Base-by-base conservation (phyloP, 2,888 invertebrate species). In the Idaea straminata region DNA sequence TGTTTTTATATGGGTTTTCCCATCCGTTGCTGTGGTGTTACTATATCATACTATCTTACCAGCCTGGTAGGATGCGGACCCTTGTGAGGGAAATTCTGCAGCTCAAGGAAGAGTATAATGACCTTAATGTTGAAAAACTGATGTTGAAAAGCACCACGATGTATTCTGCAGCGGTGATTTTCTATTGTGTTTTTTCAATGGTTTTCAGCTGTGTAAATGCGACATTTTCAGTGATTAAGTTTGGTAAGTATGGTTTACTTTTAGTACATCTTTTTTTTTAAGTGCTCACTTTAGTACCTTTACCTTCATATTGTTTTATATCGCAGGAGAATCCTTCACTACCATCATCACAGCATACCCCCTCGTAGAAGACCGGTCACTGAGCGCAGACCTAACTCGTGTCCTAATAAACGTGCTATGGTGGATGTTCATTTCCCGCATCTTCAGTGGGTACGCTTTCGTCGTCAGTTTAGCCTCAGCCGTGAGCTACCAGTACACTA, bases 401-500 rank as follows among this genome's bases (percentile, higher is more conserved):
- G 64, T 72, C 3, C 25, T 76, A 35, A 62, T 63, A 64, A 79
- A 79, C 68, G 4, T 82, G 3, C 5, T 77, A 0, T 83, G 80
- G 79, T 80, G 78, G 78, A 61, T 81, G 4, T 76, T 78, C 35
- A 16, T 81, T 35, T 67, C 68, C 5, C 74, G 80, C 0, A 47
- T 77, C 15, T 63, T 75, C 3, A 75, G 72, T 3, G 47, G 72
- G 3, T 81, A 77, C 64, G 65, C 69, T 47, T 65, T 81, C 15
- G 71, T 83, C 38, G 72, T 82, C 4, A 64, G 74, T 3, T 61
- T 82, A 4, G 72, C 75, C 0, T 76, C 78, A 0, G 70, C 74
- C 57, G 74, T 82, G 5, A 80, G 82, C 34, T 73, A 82, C 63
- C 88, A 87, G 71, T 88, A 76, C 65, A 79, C 74, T 61, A 83